phyloP scores from a whole-genome alignment of 2,113 vertebrate genomes.

The Chroicocephalus ridibundus region DNA sequence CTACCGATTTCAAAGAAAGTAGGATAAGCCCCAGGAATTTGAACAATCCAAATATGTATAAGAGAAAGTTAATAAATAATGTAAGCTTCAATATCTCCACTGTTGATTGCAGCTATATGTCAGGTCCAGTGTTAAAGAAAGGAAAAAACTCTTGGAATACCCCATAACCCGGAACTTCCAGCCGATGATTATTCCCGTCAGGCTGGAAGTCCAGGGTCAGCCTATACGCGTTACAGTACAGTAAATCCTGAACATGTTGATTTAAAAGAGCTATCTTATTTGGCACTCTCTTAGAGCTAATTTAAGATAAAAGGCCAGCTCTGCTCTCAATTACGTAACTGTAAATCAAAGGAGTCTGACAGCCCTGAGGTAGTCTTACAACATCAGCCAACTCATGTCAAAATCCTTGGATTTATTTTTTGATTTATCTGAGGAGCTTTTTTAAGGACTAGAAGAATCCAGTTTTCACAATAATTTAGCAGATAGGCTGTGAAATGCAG shows the following conservation, averaged over 20 bases:
- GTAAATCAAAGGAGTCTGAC: background rate
- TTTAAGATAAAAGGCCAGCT: slow-evolving; percentile 26
- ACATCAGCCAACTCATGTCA: background rate
- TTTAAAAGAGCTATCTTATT: slow-evolving; percentile 1
- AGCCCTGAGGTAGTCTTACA: background rate
- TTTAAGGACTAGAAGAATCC: background rate
- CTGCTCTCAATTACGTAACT: background rate
- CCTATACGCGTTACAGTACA: background rate
- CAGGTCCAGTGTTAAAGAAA: background rate
- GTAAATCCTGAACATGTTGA: background rate
- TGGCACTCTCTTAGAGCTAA: background rate
- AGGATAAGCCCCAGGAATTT: background rate
- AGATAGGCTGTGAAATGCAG: background rate
- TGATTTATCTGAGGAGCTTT: background rate
- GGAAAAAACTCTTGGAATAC: background rate
- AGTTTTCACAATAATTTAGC: background rate
- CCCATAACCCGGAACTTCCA: background rate
- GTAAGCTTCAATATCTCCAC: background rate
- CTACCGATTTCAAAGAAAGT: background rate
- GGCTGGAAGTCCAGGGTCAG: background rate
- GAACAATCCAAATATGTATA: background rate
- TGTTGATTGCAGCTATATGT: background rate
- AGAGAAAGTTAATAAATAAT: background rate
- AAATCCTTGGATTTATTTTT: background rate
- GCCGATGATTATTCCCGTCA: background rate